Conservation (phyloP, 2,888 invertebrate species). For the Petrophora chlorosata region DNA sequence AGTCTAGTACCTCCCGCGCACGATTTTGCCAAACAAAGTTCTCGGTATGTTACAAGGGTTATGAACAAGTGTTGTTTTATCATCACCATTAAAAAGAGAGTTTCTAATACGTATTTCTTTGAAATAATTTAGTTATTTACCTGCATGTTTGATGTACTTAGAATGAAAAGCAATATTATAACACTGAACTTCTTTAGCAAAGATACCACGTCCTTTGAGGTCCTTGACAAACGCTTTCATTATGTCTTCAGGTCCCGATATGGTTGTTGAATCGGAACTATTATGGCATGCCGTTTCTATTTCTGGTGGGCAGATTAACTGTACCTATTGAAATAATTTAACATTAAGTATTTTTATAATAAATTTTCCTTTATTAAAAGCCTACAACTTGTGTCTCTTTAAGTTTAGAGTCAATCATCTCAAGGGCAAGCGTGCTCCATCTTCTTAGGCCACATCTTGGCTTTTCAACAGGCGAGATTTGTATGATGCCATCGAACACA, state of each 20-base stretch:
- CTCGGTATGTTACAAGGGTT: too few relatives aligned
- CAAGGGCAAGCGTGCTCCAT: too few relatives aligned
- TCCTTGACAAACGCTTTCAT: constrained; percentile 83
- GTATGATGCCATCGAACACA: too few relatives aligned
- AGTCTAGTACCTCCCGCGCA: too few relatives aligned
- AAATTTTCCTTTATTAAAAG: not conserved
- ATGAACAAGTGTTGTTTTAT: too few relatives aligned
- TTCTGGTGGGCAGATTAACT: constrained; percentile 77
- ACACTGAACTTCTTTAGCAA: constrained; percentile 81
- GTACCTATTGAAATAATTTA: constrained; percentile 43
- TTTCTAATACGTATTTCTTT: too few relatives aligned
- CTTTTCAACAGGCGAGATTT: too few relatives aligned
- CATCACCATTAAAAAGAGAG: too few relatives aligned
- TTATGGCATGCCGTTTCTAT: constrained; percentile 93
- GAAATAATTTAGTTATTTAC: too few relatives aligned
- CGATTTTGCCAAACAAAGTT: too few relatives aligned
- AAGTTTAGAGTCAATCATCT: too few relatives aligned
- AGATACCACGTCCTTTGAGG: constrained; percentile 62
- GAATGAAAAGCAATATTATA: constrained; percentile 96
- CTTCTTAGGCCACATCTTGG: too few relatives aligned
- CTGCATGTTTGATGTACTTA: constrained; percentile 88
- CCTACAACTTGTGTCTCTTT: not conserved
- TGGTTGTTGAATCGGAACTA: constrained; percentile 89
- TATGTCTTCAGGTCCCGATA: constrained; percentile 88
- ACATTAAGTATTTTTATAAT: not conserved